phyloP scores from a whole-genome alignment of 2,113 vertebrate genomes.

The Nothobranchius furzeri region DNA sequence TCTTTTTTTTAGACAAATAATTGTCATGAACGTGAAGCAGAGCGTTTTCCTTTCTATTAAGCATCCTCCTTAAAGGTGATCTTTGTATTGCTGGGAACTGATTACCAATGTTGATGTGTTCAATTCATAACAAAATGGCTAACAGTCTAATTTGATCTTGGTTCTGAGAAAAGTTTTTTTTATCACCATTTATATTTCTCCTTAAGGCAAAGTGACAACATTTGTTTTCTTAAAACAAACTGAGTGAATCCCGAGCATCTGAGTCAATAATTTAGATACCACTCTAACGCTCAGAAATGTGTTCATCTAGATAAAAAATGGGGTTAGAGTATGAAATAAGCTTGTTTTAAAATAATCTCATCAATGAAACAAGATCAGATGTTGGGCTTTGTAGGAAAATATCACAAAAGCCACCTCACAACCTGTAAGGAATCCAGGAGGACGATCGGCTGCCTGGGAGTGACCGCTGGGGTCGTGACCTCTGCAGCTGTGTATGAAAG shows the following conservation, averaged over 20 bases:
- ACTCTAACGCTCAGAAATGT: too few relatives aligned
- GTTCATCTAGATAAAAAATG: too few relatives aligned
- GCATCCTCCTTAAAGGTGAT: constrained; percentile 5
- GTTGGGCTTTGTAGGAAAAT: constrained; percentile 2
- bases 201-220: too few relatives aligned
- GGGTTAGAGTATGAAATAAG: too few relatives aligned
- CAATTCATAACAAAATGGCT: too few relatives aligned
- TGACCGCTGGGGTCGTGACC: constrained; percentile 28
- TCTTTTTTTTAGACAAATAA: not conserved
- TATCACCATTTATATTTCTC: too few relatives aligned
- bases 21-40: not conserved
- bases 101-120: constrained; percentile 9
- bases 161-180: too few relatives aligned
- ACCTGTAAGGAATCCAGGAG: constrained; percentile 1
- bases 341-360: too few relatives aligned
- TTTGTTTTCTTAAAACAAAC: too few relatives aligned
- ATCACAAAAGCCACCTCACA: constrained; percentile 2
- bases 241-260: too few relatives aligned
- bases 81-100: constrained; percentile 9
- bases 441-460: constrained; percentile 4
- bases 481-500: constrained; percentile 41
- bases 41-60: constrained; percentile 6
- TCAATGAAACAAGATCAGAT: constrained; percentile 9
- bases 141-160: too few relatives aligned
- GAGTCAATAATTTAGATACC: too few relatives aligned